A percentile compares a stretch with the other conserved stretches of the same genome.
phyloP scores from a whole-genome alignment of 92 coral and sea anemone species.

The Palythoa caribaeorum region DNA sequence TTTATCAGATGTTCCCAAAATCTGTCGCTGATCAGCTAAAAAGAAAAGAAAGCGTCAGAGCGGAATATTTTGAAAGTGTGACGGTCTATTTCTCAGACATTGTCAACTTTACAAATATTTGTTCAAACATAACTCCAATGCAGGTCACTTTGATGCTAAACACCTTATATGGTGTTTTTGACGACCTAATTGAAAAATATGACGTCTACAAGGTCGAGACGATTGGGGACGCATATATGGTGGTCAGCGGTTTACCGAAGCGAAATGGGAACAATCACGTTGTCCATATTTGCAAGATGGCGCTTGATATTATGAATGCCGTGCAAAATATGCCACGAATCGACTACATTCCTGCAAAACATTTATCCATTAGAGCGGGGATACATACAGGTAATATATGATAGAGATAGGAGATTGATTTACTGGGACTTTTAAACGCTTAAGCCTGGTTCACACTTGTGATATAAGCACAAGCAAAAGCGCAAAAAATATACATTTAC shows the following conservation, averaged over 20 bases:
- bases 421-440: no score
- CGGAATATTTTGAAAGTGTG: constrained; percentile 66
- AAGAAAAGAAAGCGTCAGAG: constrained; percentile 47
- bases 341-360: constrained; percentile 16
- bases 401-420: no score
- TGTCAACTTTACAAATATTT: constrained; percentile 65
- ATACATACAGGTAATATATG: constrained; percentile 55
- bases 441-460: no score
- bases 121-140: constrained; percentile 72
- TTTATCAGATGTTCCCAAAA: constrained; percentile 62
- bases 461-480: no score
- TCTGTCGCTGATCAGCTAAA: constrained; percentile 63
- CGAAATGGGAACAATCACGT: constrained; percentile 60
- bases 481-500: no score
- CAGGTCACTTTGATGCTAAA: constrained; percentile 74
- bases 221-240: constrained; percentile 89
- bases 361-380: constrained; percentile 57
- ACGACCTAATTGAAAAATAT: constrained; percentile 76
- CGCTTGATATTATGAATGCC: constrained; percentile 53
- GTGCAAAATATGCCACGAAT: constrained; percentile 38
- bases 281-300: constrained; percentile 53
- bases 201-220: constrained; percentile 89
- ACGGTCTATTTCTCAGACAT: constrained; percentile 67
- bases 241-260: constrained; percentile 65
- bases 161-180: constrained; percentile 71